Percentiles rank a stretch among this genome's conserved stretches.
Conservation (phyloP, 2,113 vertebrate species). For the Lichenostomus cassidix region DNA sequence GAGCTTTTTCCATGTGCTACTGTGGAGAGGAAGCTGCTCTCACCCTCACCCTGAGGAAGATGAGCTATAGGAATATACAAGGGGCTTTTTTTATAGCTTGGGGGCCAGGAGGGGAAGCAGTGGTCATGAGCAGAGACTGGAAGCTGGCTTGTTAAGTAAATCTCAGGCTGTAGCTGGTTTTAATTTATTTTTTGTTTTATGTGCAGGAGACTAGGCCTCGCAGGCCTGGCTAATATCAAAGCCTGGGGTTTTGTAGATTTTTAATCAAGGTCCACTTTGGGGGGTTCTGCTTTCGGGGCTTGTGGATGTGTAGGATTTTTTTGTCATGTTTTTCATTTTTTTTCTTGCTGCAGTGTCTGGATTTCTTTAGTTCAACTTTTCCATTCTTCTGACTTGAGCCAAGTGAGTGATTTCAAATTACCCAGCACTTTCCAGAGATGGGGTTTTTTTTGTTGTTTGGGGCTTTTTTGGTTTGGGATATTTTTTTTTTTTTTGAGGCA, state of each 20-base stretch:
- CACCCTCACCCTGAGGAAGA: conserved; percentile 28
- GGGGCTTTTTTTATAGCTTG: conserved; percentile 7
- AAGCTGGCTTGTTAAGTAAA: conserved; percentile 54
- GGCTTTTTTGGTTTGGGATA: not conserved
- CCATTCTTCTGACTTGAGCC: conserved; percentile 37
- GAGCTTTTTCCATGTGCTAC: conserved; percentile 37
- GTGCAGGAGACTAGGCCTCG: conserved; percentile 42
- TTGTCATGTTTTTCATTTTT: not conserved
- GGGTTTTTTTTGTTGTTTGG: not conserved
- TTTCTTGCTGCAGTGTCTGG: conserved; percentile 26
- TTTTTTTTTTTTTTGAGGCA: not conserved
- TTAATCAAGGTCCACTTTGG: conserved; percentile 67
- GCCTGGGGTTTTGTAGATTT: conserved; percentile 53
- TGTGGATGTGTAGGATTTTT: not conserved
- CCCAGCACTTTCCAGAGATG: conserved; percentile 28
- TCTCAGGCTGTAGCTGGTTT: conserved; percentile 42
- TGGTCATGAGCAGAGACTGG: conserved; percentile 44
- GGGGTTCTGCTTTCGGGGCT: conserved; percentile 5
- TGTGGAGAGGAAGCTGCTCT: conserved; percentile 27
- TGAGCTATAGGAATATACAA: conserved; percentile 40
- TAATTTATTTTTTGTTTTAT: conserved; percentile 71
- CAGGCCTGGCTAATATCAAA: conserved; percentile 61
- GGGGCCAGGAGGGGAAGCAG: conserved; percentile 50
- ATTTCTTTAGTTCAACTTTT: conserved; percentile 67
- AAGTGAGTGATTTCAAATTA: conserved; percentile 39